A percentile compares a stretch with the other conserved stretches of the same genome.
Evolutionary conservation across 2,113 vertebrate species (phyloP).

Genomic region (Tamias sibiricus): DNA sequence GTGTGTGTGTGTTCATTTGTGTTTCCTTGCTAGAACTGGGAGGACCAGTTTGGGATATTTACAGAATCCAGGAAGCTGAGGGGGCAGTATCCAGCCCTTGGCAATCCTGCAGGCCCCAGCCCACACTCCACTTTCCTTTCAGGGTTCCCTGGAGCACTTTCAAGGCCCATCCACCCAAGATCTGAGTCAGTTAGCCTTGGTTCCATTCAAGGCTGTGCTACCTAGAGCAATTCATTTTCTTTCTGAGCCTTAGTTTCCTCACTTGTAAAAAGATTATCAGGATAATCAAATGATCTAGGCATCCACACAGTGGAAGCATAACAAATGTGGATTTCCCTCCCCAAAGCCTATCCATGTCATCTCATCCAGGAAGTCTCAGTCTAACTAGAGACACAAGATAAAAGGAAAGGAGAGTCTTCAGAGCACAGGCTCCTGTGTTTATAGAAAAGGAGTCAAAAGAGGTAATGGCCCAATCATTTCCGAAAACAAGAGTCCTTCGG

Average conservation of each 20-base stretch:
- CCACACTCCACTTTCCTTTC: background rate
- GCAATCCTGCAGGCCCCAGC: background rate
- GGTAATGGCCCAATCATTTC: slow-evolving; percentile 33
- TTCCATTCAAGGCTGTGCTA: slow-evolving; percentile 6
- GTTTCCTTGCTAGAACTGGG: slow-evolving; percentile 61
- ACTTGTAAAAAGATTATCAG: slow-evolving; percentile 22
- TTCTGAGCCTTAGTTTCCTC: slow-evolving; percentile 54
- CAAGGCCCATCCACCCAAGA: slow-evolving; percentile 20
- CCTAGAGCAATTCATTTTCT: background rate
- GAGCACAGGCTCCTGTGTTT: background rate
- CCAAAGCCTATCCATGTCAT: background rate
- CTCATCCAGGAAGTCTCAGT: slow-evolving; percentile 31
- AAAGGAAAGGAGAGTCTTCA: slow-evolving; percentile 24
- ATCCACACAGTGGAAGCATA: background rate
- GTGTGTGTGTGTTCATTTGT: background rate
- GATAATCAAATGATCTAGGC: slow-evolving; percentile 5
- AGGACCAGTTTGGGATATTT: slow-evolving; percentile 77
- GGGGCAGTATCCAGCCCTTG: background rate
- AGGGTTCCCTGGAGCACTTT: slow-evolving; percentile 35
- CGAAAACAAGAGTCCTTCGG: background rate
- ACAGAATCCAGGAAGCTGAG: slow-evolving; percentile 52
- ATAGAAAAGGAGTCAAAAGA: slow-evolving; percentile 21
- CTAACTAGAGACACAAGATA: slow-evolving; percentile 45
- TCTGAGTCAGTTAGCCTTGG: slow-evolving; percentile 21
- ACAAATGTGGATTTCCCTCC: slow-evolving; percentile 25